Base-by-base conservation (phyloP, 2,888 invertebrate genomes). In the Leptinotarsa tumamoca region DNA sequence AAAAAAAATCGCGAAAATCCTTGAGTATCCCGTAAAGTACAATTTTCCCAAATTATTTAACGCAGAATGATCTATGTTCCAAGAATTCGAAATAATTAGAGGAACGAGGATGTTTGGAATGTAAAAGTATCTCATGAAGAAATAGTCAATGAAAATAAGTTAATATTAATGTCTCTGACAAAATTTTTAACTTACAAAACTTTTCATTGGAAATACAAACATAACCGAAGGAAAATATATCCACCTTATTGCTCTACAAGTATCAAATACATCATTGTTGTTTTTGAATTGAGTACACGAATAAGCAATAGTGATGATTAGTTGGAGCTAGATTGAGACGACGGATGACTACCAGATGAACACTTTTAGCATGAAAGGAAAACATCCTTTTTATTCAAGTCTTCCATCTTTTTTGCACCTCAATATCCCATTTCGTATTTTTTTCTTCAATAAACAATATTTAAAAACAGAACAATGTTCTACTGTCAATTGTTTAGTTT, bases 381-480 rank as follows among this genome's bases (percentile, higher is more conserved):
- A 79, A 74, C 49, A 73, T 76, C 78, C 76, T 10, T 43, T 76
- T 73, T 67, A 72, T 74, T 74, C 71, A 80, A 82, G 81, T 82
- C 79, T 80, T 82, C 83, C 80, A 75, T 76, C 66, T 61, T 75
- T 43, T 80, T 83, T 83, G 81, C 82, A 82, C 82, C 80, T 83
- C 73, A 78, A 81, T 82, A 83, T 84, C 82, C 77, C 84, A 84
- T 83, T 83, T 81, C 81, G 82, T 82, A 84, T 85, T 84, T 83
- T 83, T 82, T 77, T 77, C 79, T 77, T 82, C 80, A 85, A 88
- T 88, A 88, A 88, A 88, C 87, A 88, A 88, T 88, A 87, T 87
- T 88, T 87, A 86, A 87, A 88, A 88, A 88, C 88, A 88, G 87
- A 88, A 88, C 88, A 88, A 88, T 87, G 87, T 87, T 85, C 88